Percentiles rank a stretch among this genome's conserved stretches.
phyloP scores from a whole-genome alignment of 2,113 vertebrate genomes.

The Aspiorhynchus laticeps region DNA sequence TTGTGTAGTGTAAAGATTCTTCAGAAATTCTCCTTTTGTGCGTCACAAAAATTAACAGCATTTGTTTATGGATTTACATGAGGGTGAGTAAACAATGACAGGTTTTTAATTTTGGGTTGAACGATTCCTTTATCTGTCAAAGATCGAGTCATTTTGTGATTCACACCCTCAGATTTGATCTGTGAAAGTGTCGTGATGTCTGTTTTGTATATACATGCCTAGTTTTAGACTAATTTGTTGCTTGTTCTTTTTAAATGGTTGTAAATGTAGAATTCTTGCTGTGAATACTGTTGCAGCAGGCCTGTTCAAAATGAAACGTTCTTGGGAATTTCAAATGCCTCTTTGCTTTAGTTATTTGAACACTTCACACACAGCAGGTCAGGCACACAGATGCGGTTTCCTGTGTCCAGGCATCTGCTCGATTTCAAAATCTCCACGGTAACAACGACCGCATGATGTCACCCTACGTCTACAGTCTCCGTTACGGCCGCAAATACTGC shows the following conservation, averaged over 20 bases:
- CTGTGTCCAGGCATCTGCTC: background rate
- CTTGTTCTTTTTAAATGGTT: background rate
- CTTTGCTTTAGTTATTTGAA: background rate
- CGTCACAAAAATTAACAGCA: background rate
- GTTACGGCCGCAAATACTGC: conserved; percentile 20
- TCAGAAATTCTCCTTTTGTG: background rate
- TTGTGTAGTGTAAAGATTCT: background rate
- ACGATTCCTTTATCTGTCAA: background rate
- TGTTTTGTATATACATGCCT: background rate
- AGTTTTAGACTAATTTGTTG: background rate
- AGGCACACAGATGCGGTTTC: background rate
- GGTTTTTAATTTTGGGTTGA: background rate
- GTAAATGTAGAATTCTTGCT: background rate
- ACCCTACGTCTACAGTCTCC: conserved; percentile 27
- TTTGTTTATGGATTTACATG: background rate
- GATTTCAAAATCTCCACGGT: conserved; percentile 3
- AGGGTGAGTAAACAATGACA: background rate
- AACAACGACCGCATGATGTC: conserved; percentile 52
- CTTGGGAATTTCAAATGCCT: background rate
- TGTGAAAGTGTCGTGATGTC: background rate
- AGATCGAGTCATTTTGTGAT: background rate
- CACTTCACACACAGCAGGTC: background rate
- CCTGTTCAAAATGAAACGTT: background rate
- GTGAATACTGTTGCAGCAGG: background rate
- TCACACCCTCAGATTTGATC: background rate